phyloP scores from a whole-genome alignment of 1,140 invertebrate species.

The Macrotrachela quadricornifera region DNA sequence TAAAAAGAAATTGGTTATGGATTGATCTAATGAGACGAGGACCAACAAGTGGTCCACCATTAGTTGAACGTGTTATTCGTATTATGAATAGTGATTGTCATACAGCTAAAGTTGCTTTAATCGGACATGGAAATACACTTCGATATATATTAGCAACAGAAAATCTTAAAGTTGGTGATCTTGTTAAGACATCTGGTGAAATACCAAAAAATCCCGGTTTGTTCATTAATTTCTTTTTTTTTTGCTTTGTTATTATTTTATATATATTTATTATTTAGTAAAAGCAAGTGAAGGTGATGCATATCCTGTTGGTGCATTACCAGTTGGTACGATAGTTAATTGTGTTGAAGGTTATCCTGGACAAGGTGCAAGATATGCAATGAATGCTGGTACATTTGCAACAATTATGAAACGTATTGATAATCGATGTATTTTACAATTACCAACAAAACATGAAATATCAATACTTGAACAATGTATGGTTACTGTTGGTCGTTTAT shows the following conservation, averaged over 20 bases:
- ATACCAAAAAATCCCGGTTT: slow-evolving; percentile 52
- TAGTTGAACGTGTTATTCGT: slow-evolving; percentile 34
- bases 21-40: slow-evolving; percentile 56
- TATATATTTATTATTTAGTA: slow-evolving; percentile 36
- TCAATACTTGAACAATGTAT: slow-evolving; percentile 57
- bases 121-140: slow-evolving; percentile 46
- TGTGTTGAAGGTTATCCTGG: slow-evolving; percentile 58
- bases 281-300: slow-evolving; percentile 69
- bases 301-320: slow-evolving; percentile 74
- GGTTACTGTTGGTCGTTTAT: slow-evolving; percentile 69
- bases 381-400: slow-evolving; percentile 57
- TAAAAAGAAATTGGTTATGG: slow-evolving; percentile 80
- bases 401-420: slow-evolving; percentile 47
- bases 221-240: slow-evolving; percentile 31
- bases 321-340: slow-evolving; percentile 56
- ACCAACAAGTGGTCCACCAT: slow-evolving; percentile 32
- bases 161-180: slow-evolving; percentile 76
- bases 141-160: slow-evolving; percentile 71
- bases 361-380: slow-evolving; percentile 46
- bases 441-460: slow-evolving; percentile 54
- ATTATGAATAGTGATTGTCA: slow-evolving; percentile 48
- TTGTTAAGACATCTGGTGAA: slow-evolving; percentile 57
- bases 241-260: slow-evolving; percentile 16
- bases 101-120: slow-evolving; percentile 54
- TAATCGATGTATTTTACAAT: slow-evolving; percentile 49